Conservation (phyloP, 2,888 invertebrate species). For the Temnothorax rugatulus region DNA sequence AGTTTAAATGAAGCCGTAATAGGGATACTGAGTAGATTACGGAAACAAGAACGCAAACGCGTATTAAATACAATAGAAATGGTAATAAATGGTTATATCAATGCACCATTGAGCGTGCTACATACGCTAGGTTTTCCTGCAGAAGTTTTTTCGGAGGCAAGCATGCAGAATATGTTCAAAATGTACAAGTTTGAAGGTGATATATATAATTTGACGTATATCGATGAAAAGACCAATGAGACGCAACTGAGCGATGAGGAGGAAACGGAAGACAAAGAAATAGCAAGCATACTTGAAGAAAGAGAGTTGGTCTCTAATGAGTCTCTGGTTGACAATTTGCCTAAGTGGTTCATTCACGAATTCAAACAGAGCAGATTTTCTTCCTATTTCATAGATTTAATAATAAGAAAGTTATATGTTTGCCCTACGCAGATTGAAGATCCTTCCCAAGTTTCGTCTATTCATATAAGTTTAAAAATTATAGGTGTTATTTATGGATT, state of each 20-base stretch:
- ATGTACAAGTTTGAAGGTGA: conserved; percentile 77
- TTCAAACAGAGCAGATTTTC: conserved; percentile 89
- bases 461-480: conserved; percentile 89
- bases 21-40: conserved; percentile 90
- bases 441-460: conserved; percentile 88
- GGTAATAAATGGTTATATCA: conserved; percentile 90
- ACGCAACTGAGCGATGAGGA: conserved; percentile 64
- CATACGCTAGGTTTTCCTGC: conserved; percentile 87
- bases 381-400: conserved; percentile 90
- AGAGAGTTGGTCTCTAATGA: conserved; percentile 27
- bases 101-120: conserved; percentile 88
- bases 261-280: conserved; percentile 70
- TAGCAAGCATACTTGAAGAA: conserved; percentile 18
- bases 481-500: conserved; percentile 88
- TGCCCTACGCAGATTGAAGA: conserved; percentile 92
- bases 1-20: conserved; percentile 90
- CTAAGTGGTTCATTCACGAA: conserved; percentile 89
- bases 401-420: conserved; percentile 89
- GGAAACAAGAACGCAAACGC: conserved; percentile 87
- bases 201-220: conserved; percentile 65
- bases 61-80: conserved; percentile 88
- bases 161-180: conserved; percentile 52
- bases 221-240: conserved; percentile 56
- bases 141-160: conserved; percentile 58
- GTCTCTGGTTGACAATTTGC: conserved; percentile 66